phyloP scores from a whole-genome alignment of 2,888 invertebrate genomes.

The Zygogramma bicolorata region DNA sequence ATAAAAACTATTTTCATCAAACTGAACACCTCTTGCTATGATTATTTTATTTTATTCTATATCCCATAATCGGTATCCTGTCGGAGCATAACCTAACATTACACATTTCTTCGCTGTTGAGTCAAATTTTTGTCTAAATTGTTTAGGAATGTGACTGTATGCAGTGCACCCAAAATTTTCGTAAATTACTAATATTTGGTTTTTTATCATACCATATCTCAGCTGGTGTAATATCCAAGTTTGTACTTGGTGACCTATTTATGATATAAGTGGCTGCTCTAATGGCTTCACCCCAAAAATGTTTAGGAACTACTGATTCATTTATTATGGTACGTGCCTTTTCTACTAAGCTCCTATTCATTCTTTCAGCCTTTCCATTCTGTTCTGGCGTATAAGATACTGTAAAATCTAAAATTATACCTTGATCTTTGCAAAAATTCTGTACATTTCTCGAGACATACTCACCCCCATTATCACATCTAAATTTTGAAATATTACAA shows the following conservation, averaged over 20 bases:
- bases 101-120: conserved; percentile 18
- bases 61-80: conserved; percentile 49
- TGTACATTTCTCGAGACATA: conserved; percentile 37
- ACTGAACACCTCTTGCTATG: conserved; percentile 42
- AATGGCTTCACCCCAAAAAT: conserved; percentile 25
- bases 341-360: conserved; percentile 21
- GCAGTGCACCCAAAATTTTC: conserved; percentile 31
- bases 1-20: conserved; percentile 40
- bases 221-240: conserved; percentile 21
- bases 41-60: conserved; percentile 39
- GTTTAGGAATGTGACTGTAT: conserved; percentile 7
- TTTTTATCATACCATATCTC: conserved; percentile 34
- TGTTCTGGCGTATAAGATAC: conserved; percentile 19
- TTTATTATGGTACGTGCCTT: conserved; percentile 5
- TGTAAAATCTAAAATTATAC: conserved; percentile 8
- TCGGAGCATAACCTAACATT: conserved; percentile 48
- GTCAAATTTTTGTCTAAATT: conserved; percentile 12
- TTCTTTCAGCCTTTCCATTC: conserved; percentile 21
- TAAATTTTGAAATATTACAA: conserved; percentile 16
- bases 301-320: background rate
- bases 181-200: conserved; percentile 28
- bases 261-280: conserved; percentile 5
- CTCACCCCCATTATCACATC: conserved; percentile 23
- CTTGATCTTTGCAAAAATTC: background rate
- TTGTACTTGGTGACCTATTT: conserved; percentile 19